Evolutionary conservation across 2,797 vertebrate species (phyloP).

Genomic region (Bovichtus variegatus): DNA sequence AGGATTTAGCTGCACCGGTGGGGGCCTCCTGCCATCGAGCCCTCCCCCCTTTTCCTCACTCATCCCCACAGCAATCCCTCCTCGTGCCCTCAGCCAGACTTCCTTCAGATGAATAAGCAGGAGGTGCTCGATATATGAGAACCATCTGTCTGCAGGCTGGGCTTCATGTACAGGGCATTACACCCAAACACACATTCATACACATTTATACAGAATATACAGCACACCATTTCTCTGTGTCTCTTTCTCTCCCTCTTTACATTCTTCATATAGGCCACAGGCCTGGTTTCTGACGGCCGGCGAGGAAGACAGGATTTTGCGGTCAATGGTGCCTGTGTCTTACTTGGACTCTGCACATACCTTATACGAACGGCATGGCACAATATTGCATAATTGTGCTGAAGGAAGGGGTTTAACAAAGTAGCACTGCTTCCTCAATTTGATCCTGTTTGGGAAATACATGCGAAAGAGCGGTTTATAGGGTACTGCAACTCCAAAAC

Average conservation of each 20-base stretch:
- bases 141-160: conserved; percentile 70
- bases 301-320: conserved; percentile 42
- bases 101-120: conserved; percentile 66
- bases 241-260: conserved; percentile 9
- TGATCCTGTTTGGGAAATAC: conserved; percentile 44
- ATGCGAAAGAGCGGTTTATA: conserved; percentile 29
- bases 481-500: conserved; percentile 43
- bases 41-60: conserved; percentile 2
- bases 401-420: conserved; percentile 38
- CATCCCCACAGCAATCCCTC: conserved; percentile 33
- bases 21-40: conserved; percentile 27
- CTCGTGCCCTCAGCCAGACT: conserved; percentile 56
- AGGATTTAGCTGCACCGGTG: conserved; percentile 51
- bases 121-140: conserved; percentile 58
- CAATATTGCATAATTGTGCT: conserved; percentile 34
- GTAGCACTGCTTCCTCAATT: conserved; percentile 34
- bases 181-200: conserved; percentile 24
- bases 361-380: conserved; percentile 9
- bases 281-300: conserved; percentile 44
- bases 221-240: neutral
- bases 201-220: conserved; percentile 16
- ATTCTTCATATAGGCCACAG: conserved; percentile 36
- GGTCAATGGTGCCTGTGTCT: conserved; percentile 54
- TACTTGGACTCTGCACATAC: conserved; percentile 30
- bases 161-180: conserved; percentile 22